phyloP scores from a whole-genome alignment of 1,140 invertebrate genomes.

The Agrilus planipennis region DNA sequence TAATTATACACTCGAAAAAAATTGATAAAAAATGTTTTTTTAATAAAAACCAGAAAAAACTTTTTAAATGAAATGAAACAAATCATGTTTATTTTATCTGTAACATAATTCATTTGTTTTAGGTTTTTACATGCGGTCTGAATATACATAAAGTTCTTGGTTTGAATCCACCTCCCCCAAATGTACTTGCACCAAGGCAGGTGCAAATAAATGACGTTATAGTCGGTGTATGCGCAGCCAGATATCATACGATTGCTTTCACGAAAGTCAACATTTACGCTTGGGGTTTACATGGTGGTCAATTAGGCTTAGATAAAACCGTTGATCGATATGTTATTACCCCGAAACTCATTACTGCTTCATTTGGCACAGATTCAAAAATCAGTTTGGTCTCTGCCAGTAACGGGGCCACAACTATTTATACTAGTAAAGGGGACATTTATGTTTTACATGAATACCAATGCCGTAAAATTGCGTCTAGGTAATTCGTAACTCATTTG shows the following conservation, averaged over 20 bases:
- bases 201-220: constrained; percentile 10
- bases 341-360: constrained; percentile 20
- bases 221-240: constrained; percentile 45
- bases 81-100: too few relatives aligned
- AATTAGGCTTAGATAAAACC: constrained; percentile 46
- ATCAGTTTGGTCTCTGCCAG: constrained; percentile 41
- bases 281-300: constrained; percentile 63
- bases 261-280: constrained; percentile 43
- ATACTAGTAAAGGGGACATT: constrained; percentile 52
- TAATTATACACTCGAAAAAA: too few relatives aligned
- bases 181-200: constrained; percentile 41
- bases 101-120: constrained; percentile 1
- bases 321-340: constrained; percentile 18
- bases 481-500: constrained; percentile 26
- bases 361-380: constrained; percentile 15
- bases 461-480: constrained; percentile 54
- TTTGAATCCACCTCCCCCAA: constrained; percentile 37
- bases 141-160: constrained; percentile 55
- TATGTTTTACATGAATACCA: constrained; percentile 59
- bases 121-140: constrained; percentile 53
- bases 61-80: too few relatives aligned
- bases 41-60: too few relatives aligned
- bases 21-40: too few relatives aligned
- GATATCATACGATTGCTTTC: constrained; percentile 58
- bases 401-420: constrained; percentile 55